Percentiles rank a stretch among this genome's conserved stretches.
phyloP scores from a whole-genome alignment of 2,888 invertebrate genomes.

The Lepidochitona cinerea region DNA sequence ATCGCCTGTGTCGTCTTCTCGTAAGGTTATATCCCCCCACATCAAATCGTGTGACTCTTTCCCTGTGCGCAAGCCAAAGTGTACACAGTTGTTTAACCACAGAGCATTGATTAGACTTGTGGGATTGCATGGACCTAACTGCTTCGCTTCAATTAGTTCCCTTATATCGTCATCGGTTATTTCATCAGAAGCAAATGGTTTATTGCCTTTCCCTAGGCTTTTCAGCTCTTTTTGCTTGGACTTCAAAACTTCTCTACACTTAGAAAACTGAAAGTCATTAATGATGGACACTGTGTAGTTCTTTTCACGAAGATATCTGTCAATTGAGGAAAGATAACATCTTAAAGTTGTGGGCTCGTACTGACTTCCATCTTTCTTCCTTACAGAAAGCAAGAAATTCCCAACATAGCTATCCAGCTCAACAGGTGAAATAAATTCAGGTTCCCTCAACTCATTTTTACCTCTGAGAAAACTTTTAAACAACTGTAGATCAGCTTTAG shows the following conservation, averaged over 20 bases:
- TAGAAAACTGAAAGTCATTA: background rate
- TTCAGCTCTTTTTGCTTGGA: constrained; percentile 1
- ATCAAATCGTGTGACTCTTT: background rate
- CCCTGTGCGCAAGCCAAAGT: constrained; percentile 4
- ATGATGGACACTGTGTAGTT: background rate
- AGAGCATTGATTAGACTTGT: background rate
- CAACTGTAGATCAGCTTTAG: background rate
- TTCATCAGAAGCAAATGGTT: background rate
- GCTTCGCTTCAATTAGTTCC: background rate
- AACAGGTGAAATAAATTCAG: background rate
- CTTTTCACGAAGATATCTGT: background rate
- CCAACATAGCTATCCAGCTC: background rate
- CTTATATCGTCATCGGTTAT: constrained; percentile 2
- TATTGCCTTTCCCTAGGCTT: background rate
- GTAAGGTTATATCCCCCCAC: constrained; percentile 5
- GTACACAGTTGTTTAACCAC: constrained; percentile 1
- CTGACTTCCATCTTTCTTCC: background rate
- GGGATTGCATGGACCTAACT: background rate
- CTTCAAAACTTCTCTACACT: background rate
- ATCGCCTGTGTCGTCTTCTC: background rate
- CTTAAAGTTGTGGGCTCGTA: background rate
- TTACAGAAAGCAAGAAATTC: background rate
- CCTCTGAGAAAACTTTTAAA: background rate
- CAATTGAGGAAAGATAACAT: background rate
- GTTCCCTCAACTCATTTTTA: background rate